phyloP scores from a whole-genome alignment of 2,797 vertebrate genomes.

The Hylomyscus alleni region DNA sequence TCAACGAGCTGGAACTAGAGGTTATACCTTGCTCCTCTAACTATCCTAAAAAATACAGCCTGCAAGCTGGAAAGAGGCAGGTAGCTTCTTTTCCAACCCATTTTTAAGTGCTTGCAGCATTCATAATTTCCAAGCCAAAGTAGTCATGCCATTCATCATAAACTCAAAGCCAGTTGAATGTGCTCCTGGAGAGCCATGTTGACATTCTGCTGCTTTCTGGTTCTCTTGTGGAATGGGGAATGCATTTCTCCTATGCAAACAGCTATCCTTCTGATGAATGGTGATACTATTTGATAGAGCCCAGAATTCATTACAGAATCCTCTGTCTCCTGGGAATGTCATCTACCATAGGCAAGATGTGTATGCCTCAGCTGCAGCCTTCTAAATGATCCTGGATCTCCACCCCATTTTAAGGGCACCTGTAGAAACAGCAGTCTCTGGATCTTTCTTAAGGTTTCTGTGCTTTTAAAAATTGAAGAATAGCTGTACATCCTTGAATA shows the following conservation, averaged over 20 bases:
- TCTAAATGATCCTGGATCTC: background rate
- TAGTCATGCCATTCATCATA: conserved; percentile 78
- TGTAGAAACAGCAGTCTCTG: background rate
- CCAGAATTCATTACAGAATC: conserved; percentile 66
- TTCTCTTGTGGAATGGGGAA: conserved; percentile 74
- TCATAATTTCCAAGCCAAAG: conserved; percentile 80
- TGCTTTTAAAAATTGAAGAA: conserved; percentile 13
- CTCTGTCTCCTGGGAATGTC: conserved; percentile 7
- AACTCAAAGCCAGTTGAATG: conserved; percentile 80
- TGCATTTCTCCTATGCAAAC: conserved; percentile 78
- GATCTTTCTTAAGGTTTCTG: background rate
- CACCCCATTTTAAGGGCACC: background rate
- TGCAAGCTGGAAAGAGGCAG: background rate
- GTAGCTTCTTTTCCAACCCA: conserved; percentile 29
- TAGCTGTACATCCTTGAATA: conserved; percentile 2
- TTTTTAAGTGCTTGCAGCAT: conserved; percentile 72
- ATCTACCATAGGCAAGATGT: conserved; percentile 15
- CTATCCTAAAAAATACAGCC: conserved; percentile 1
- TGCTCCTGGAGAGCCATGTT: conserved; percentile 73
- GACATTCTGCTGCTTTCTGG: conserved; percentile 77
- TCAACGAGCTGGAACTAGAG: conserved; percentile 62
- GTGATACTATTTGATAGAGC: conserved; percentile 63
- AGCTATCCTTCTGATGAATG: conserved; percentile 63
- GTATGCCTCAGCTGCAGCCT: background rate
- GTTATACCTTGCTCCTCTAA: conserved; percentile 45